These are phyloP conservation scores for Archocentrus centrarchus DNA, from an alignment of 2,113 vertebrate species.

Conservation along the genomic window DNA sequence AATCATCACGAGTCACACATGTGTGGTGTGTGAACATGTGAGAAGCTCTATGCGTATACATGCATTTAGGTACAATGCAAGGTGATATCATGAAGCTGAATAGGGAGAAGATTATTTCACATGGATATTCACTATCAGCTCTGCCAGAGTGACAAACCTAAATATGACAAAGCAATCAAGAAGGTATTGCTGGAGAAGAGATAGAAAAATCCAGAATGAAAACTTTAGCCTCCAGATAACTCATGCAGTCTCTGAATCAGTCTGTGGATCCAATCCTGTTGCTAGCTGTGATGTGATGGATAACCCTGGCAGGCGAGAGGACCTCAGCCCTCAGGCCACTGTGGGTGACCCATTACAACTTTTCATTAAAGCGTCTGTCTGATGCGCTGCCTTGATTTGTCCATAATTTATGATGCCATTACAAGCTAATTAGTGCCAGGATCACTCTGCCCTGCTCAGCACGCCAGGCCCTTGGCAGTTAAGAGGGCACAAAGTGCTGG, in stretches of 20 bases:
- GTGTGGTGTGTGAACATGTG: slow-evolving; percentile 24
- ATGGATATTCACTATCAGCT: slow-evolving; percentile 31
- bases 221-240: slow-evolving; percentile 4
- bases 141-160: background rate
- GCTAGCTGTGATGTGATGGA: slow-evolving; percentile 68
- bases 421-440: slow-evolving; percentile 91
- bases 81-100: slow-evolving; percentile 38
- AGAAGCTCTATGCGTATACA: slow-evolving; percentile 6
- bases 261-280: slow-evolving; percentile 46
- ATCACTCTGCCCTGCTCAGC: slow-evolving; percentile 86
- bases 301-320: slow-evolving; percentile 69
- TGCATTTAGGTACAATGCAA: slow-evolving; percentile 45
- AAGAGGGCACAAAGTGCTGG: slow-evolving; percentile 51
- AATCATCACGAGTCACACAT: slow-evolving; percentile 39
- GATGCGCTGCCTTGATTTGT: slow-evolving; percentile 89
- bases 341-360: slow-evolving; percentile 86
- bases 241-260: background rate
- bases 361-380: slow-evolving; percentile 88
- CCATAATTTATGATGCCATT: slow-evolving; percentile 94
- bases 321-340: slow-evolving; percentile 69
- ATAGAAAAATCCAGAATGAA: slow-evolving; percentile 14
- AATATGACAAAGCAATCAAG: slow-evolving; percentile 28
- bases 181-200: background rate
- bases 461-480: slow-evolving; percentile 83
- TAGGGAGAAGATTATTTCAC: slow-evolving; percentile 17